phyloP scores from a whole-genome alignment of 2,113 vertebrate species.

The Oostethus manadensis region DNA sequence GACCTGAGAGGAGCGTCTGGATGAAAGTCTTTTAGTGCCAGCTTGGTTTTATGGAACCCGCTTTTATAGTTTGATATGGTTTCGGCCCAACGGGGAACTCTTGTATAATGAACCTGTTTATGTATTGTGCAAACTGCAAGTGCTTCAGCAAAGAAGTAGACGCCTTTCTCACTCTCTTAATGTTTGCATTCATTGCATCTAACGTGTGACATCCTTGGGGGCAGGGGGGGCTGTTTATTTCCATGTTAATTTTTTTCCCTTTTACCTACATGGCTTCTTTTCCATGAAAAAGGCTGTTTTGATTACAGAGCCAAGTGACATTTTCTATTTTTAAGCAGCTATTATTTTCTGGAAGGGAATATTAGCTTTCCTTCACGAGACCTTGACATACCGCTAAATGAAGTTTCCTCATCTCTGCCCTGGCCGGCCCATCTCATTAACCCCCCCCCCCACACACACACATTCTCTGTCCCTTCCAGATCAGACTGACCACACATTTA shows the following conservation, averaged over 20 bases:
- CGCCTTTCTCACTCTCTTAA: constrained; percentile 2
- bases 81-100: constrained; percentile 19
- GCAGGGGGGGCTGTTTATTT: neutral
- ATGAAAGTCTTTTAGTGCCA: constrained; percentile 28
- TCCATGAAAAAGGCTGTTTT: constrained; percentile 29
- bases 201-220: constrained; percentile 12
- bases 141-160: constrained; percentile 22
- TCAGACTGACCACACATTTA: neutral
- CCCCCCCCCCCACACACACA: constrained; percentile 22
- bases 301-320: constrained; percentile 48
- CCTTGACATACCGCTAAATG: constrained; percentile 37
- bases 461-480: constrained; percentile 13
- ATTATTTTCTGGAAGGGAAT: constrained; percentile 32
- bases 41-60: constrained; percentile 41
- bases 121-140: constrained; percentile 34
- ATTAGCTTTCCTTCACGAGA: constrained; percentile 42
- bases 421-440: constrained; percentile 50
- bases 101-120: constrained; percentile 29
- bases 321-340: constrained; percentile 42
- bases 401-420: constrained; percentile 45
- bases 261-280: constrained; percentile 18
- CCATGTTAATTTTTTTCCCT: constrained; percentile 1
- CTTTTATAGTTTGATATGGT: constrained; percentile 16
- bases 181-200: constrained; percentile 23
- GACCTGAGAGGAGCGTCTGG: constrained; percentile 28